phyloP scores from a whole-genome alignment of 2,113 vertebrate species.

The Lepisosteus osseus region DNA sequence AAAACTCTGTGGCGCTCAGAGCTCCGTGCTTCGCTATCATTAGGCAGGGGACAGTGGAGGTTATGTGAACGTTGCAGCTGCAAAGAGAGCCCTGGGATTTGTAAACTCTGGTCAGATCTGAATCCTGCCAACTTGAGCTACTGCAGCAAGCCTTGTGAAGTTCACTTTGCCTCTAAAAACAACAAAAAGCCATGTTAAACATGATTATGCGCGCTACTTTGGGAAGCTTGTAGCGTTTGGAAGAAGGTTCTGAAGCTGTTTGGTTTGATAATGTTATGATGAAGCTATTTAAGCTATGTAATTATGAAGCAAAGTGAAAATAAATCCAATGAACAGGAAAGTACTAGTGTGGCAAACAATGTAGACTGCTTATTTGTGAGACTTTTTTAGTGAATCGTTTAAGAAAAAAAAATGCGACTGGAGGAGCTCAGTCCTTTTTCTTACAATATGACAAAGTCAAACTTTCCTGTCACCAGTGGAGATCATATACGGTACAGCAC shows the following conservation, averaged over 20 bases:
- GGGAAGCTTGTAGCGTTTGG: no score
- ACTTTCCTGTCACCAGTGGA: conserved; percentile 63
- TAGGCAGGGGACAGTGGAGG: conserved; percentile 71
- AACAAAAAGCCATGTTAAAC: conserved; percentile 47
- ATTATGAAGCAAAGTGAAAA: no score
- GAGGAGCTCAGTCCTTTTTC: conserved; percentile 18
- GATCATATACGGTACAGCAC: conserved; percentile 50
- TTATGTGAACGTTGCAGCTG: conserved; percentile 77
- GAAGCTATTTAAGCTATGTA: no score
- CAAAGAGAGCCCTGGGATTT: conserved; percentile 74
- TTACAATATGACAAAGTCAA: conserved; percentile 43
- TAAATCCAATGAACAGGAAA: background rate
- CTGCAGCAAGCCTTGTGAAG: conserved; percentile 64
- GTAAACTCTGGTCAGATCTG: conserved; percentile 67
- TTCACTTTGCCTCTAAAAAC: conserved; percentile 47
- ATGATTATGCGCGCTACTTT: no score
- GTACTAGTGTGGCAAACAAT: background rate
- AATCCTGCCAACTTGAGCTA: conserved; percentile 62
- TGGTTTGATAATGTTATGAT: no score
- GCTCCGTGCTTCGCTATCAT: conserved; percentile 74
- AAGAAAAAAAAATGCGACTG: conserved; percentile 27
- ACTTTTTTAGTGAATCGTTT: conserved; percentile 30
- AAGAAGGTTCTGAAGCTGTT: no score
- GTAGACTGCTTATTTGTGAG: conserved; percentile 24
- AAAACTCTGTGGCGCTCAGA: conserved; percentile 74